Percentiles rank a stretch among this genome's conserved stretches.
Evolutionary conservation across 2,113 vertebrate species (phyloP).

Genomic region (Heterochromis multidens): DNA sequence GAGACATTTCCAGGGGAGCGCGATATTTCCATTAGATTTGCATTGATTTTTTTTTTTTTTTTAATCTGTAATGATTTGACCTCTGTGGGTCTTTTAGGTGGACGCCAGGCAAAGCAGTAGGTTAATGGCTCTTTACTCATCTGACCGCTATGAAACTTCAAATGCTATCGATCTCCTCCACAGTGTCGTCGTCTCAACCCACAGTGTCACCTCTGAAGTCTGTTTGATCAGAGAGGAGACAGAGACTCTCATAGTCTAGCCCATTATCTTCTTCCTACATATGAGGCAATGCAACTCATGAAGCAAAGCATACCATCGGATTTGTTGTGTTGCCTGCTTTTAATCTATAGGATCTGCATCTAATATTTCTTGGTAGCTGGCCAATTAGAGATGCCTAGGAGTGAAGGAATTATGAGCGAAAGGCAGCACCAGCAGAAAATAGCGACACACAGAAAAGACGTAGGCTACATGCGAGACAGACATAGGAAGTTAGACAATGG

Average conservation of each 20-base stretch:
- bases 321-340: neutral
- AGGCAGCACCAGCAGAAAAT: neutral
- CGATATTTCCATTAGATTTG: slow-evolving; percentile 30
- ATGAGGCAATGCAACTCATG: neutral
- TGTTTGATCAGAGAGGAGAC: slow-evolving; percentile 13
- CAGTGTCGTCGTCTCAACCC: slow-evolving; percentile 31
- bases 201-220: slow-evolving; percentile 33
- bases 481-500: neutral
- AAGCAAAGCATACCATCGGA: neutral
- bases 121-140: slow-evolving; percentile 53
- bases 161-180: slow-evolving; percentile 42
- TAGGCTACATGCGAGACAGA: neutral
- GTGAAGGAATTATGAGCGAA: neutral
- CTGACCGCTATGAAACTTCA: slow-evolving; percentile 48
- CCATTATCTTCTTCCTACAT: neutral
- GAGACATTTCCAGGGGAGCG: neutral
- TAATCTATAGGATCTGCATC: neutral
- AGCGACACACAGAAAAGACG: neutral
- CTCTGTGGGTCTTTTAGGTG: slow-evolving; percentile 10
- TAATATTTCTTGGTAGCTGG: neutral
- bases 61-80: slow-evolving; percentile 32
- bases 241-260: neutral
- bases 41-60: slow-evolving; percentile 17
- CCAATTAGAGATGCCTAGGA: neutral
- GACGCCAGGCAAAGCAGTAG: slow-evolving; percentile 21